Conservation (phyloP, 2,888 invertebrate genomes). For the Venusia cambrica region DNA sequence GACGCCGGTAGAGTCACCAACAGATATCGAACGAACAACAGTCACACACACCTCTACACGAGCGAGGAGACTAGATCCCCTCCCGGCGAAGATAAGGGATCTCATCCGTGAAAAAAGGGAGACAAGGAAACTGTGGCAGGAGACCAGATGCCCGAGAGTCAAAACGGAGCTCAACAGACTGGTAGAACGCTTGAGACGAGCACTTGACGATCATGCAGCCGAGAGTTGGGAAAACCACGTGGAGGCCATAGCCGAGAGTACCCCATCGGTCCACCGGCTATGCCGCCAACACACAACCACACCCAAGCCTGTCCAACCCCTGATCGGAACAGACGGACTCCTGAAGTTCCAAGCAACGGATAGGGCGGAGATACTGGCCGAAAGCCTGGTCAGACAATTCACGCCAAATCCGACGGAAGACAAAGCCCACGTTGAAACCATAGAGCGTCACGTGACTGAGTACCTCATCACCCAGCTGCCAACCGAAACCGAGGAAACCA, state of each 20-base stretch:
- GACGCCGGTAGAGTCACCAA: too few relatives aligned
- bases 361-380: conserved; percentile 7
- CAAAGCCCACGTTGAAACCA: not conserved
- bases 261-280: conserved; percentile 2
- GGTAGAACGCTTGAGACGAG: not conserved
- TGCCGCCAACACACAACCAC: not conserved
- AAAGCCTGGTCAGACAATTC: conserved; percentile 3
- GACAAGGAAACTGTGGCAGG: conserved; percentile 4
- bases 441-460: not conserved
- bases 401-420: conserved; percentile 4
- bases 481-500: not conserved
- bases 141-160: conserved; percentile 5
- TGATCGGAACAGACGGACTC: not conserved
- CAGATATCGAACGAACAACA: too few relatives aligned
- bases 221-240: conserved; percentile 5
- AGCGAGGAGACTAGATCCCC: too few relatives aligned
- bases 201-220: not conserved
- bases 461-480: not conserved
- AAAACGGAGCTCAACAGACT: conserved; percentile 2
- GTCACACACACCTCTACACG: too few relatives aligned
- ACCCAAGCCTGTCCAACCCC: not conserved
- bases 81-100: conserved; percentile 4
- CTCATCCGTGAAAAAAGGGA: conserved; percentile 5
- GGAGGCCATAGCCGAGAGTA: not conserved
- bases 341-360: conserved; percentile 1